Conservation (phyloP, 2,888 invertebrate species). For the Ichneumoninae sp. region DNA sequence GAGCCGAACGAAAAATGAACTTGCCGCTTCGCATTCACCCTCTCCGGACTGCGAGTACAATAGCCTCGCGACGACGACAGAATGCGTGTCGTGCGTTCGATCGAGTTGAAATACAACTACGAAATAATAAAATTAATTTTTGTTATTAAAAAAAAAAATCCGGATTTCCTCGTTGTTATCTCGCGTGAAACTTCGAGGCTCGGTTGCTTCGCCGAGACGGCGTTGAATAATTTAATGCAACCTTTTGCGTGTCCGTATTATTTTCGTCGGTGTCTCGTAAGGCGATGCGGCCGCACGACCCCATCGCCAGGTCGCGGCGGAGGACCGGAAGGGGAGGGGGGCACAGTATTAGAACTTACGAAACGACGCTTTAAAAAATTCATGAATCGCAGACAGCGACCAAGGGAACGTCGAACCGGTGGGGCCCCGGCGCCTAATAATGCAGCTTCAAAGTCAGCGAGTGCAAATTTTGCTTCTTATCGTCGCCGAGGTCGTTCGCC, state of each 20-base stretch:
- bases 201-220: background rate
- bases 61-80: conserved; percentile 7
- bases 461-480: conserved; percentile 33
- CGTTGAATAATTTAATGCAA: conserved; percentile 55
- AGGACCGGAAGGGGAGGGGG: background rate
- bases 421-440: background rate
- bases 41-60: background rate
- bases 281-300: background rate
- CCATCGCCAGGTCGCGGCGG: background rate
- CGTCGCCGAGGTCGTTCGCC: conserved; percentile 8
- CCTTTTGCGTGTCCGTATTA: conserved; percentile 34
- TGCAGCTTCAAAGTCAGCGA: background rate
- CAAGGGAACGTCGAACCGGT: background rate
- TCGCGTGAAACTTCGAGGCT: conserved; percentile 3
- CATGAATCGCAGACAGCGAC: background rate
- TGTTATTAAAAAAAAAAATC: too few species aligned
- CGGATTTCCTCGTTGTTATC: background rate
- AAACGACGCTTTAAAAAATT: conserved; percentile 4
- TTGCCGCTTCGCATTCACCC: conserved; percentile 10
- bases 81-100: background rate
- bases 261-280: conserved; percentile 30
- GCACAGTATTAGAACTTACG: background rate
- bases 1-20: conserved; percentile 54
- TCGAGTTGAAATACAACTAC: background rate
- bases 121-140: background rate